These are phyloP conservation scores for Chironomus riparius DNA, from an alignment of 2,888 invertebrate species.

Conservation along the genomic window DNA sequence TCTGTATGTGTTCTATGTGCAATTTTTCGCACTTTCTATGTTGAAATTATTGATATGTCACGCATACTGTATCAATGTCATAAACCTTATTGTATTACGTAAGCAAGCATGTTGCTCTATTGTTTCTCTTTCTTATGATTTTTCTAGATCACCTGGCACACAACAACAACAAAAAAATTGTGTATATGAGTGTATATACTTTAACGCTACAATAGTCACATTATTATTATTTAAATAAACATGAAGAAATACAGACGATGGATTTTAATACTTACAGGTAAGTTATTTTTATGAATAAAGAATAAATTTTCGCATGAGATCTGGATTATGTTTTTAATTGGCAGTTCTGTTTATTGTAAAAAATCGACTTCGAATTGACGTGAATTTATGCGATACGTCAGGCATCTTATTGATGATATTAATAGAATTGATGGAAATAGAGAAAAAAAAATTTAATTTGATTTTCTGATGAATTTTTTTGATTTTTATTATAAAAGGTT, in stretches of 20 bases:
- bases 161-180: neutral
- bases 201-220: too few species aligned
- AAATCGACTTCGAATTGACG: too few species aligned
- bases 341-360: too few species aligned
- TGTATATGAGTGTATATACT: neutral
- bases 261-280: slow-evolving; percentile 20
- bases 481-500: too few species aligned
- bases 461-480: too few species aligned
- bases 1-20: too few species aligned
- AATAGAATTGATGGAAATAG: too few species aligned
- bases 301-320: neutral
- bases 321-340: too few species aligned
- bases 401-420: too few species aligned
- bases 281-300: neutral
- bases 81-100: neutral
- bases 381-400: too few species aligned
- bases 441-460: too few species aligned
- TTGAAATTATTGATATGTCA: neutral
- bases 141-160: neutral
- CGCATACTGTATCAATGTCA: neutral
- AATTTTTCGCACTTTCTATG: too few species aligned
- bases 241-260: slow-evolving; percentile 25
- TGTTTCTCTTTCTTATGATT: neutral
- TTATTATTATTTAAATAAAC: neutral
- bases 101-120: neutral